These are phyloP conservation scores for Galeopterus variegatus DNA, from an alignment of 2,113 vertebrate species.

Conservation along the genomic window DNA sequence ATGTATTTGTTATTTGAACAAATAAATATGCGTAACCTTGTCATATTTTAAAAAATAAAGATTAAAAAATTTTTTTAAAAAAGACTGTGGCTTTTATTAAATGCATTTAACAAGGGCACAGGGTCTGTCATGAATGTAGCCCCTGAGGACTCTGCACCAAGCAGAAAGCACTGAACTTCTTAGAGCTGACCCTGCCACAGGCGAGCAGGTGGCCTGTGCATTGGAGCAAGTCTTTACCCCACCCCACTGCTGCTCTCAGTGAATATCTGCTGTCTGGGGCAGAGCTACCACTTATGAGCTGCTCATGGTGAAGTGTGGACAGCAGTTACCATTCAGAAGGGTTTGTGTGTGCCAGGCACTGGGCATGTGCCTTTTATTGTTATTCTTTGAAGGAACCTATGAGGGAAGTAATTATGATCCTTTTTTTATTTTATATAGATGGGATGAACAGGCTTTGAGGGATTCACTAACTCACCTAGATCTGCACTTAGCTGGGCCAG, in stretches of 20 bases:
- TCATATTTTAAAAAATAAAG: no score
- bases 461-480: not conserved
- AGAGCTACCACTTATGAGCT: not conserved
- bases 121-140: not conserved
- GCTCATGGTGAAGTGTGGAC: fast-evolving
- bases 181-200: not conserved
- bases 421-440: not conserved
- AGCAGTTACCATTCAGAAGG: not conserved
- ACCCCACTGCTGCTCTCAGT: not conserved
- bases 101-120: not conserved
- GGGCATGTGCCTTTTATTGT: not conserved
- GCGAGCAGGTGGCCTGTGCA: not conserved
- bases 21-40: no score
- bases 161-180: not conserved
- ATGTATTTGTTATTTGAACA: no score
- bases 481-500: no score
- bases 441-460: not conserved
- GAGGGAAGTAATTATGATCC: not conserved
- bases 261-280: not conserved
- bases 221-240: not conserved
- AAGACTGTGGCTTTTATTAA: not conserved
- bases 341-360: not conserved
- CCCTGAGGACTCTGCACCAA: not conserved
- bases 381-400: not conserved
- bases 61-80: not conserved